These are phyloP conservation scores for Pangasianodon hypophthalmus DNA, from an alignment of 2,113 vertebrate genomes.

Conservation along the genomic window DNA sequence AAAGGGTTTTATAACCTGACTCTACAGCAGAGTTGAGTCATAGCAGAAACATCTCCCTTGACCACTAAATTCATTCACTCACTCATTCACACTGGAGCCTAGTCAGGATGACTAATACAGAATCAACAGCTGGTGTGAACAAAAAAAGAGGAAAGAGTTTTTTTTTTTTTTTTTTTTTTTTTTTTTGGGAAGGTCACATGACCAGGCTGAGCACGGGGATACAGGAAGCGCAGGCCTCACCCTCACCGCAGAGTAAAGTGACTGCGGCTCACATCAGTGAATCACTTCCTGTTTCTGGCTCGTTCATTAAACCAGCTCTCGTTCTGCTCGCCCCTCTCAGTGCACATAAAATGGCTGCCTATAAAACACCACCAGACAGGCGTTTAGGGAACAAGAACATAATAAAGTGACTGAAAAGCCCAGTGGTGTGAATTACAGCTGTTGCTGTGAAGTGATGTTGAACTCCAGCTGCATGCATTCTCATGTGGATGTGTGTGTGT, in stretches of 20 bases:
- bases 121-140: conserved; percentile 11
- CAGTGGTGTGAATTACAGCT: conserved; percentile 4
- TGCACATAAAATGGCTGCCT: conserved; percentile 66
- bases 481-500: neutral
- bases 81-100: conserved; percentile 11
- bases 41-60: conserved; percentile 12
- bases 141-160: neutral
- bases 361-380: conserved; percentile 54
- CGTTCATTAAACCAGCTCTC: conserved; percentile 74
- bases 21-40: conserved; percentile 24
- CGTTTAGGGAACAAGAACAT: conserved; percentile 28
- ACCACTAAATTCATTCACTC: conserved; percentile 24
- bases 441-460: neutral
- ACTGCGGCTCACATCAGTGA: conserved; percentile 63
- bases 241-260: conserved; percentile 41
- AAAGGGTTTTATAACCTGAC: neutral
- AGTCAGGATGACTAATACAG: conserved; percentile 36
- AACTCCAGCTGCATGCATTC: neutral
- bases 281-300: conserved; percentile 79
- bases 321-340: conserved; percentile 63
- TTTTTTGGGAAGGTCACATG: conserved; percentile 41
- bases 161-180: neutral
- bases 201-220: conserved; percentile 28
- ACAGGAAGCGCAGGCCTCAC: conserved; percentile 52
- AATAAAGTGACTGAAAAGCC: conserved; percentile 20